These are phyloP conservation scores for Rhinopomastus cyanomelas DNA, from an alignment of 2,113 vertebrate species.

Conservation along the genomic window DNA sequence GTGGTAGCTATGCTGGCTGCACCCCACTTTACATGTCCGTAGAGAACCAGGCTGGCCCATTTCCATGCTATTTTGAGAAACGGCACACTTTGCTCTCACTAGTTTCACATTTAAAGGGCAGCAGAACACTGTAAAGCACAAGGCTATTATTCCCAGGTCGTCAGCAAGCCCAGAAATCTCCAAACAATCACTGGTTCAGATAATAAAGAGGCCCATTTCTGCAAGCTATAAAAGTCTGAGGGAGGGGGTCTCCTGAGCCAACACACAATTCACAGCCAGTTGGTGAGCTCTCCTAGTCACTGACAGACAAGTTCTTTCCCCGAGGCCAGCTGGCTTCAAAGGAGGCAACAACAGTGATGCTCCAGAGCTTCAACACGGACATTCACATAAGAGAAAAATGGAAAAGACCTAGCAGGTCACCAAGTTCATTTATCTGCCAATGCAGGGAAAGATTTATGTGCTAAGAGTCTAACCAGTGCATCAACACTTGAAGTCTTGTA, in stretches of 20 bases:
- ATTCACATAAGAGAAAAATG: not conserved
- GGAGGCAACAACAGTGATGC: constrained; percentile 8
- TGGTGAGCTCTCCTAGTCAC: not conserved
- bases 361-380: constrained; percentile 20
- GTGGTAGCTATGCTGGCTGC: not conserved
- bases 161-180: constrained; percentile 27
- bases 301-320: constrained; percentile 47
- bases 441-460: not conserved
- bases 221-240: constrained; percentile 15
- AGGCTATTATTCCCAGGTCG: not conserved
- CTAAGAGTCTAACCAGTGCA: not conserved
- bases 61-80: not conserved
- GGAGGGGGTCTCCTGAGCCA: constrained; percentile 40
- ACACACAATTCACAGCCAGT: constrained; percentile 48
- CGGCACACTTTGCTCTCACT: not conserved
- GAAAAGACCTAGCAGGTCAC: constrained; percentile 43
- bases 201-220: constrained; percentile 28
- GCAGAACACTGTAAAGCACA: constrained; percentile 13
- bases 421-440: constrained; percentile 27
- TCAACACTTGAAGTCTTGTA: not conserved
- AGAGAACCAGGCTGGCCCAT: not conserved
- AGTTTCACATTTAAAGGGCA: constrained; percentile 30
- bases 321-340: constrained; percentile 33
- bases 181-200: not conserved
- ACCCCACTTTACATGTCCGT: not conserved